Conservation (phyloP, 1,140 invertebrate species). For the Dufourea novaeangliae region DNA sequence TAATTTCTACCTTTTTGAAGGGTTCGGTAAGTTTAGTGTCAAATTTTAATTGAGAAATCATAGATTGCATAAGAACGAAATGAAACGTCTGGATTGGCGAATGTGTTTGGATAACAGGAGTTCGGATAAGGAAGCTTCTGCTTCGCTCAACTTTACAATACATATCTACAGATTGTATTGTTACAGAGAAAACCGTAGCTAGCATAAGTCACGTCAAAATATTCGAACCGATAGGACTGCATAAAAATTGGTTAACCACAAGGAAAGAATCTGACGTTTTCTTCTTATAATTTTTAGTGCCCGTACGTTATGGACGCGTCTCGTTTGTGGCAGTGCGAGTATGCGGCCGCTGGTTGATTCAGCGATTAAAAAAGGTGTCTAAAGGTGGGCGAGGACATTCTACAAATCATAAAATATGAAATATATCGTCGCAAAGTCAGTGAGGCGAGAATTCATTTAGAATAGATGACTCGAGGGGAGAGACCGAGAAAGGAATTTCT, state of each 20-base stretch:
- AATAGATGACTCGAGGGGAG: constrained; percentile 31
- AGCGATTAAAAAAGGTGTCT: constrained; percentile 48
- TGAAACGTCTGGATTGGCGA: too few relatives aligned
- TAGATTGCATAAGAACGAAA: too few relatives aligned
- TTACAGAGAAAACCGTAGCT: not conserved
- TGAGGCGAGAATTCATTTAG: constrained; percentile 58
- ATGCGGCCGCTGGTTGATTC: constrained; percentile 34
- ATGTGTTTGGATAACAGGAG: too few relatives aligned
- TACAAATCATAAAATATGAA: constrained; percentile 75
- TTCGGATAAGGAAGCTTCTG: too few relatives aligned
- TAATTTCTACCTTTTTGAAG: too few relatives aligned
- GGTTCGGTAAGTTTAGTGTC: too few relatives aligned
- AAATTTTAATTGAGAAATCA: too few relatives aligned
- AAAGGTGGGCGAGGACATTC: constrained; percentile 58
- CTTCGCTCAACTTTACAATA: too few relatives aligned
- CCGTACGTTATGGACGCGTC: not conserved
- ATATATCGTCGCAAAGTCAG: constrained; percentile 62
- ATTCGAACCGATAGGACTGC: not conserved
- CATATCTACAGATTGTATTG: too few relatives aligned
- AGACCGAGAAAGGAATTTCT: constrained; percentile 52
- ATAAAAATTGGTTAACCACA: not conserved
- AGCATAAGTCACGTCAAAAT: too few relatives aligned
- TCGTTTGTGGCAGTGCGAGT: constrained; percentile 14
- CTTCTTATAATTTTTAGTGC: constrained; percentile 14
- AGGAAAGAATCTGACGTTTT: not conserved